These are phyloP conservation scores for Mormyrus hasselquistii DNA, from an alignment of 2,797 vertebrate species.

Conservation along the genomic window DNA sequence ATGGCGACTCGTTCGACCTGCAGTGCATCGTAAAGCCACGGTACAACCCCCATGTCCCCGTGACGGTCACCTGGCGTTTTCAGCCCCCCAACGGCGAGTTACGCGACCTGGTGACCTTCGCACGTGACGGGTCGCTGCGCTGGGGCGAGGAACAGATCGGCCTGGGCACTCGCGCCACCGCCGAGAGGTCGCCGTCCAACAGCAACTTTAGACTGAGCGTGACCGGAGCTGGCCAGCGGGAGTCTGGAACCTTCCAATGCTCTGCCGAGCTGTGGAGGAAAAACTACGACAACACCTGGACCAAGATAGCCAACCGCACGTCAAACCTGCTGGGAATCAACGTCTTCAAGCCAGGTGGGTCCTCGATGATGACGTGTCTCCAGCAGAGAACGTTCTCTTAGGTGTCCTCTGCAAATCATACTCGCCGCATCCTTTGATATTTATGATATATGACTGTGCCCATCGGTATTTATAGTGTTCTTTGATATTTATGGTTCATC, in stretches of 20 bases:
- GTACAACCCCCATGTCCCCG: constrained; percentile 78
- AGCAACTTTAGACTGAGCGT: constrained; percentile 89
- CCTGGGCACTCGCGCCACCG: constrained; percentile 81
- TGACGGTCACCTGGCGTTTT: constrained; percentile 91
- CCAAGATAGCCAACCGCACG: constrained; percentile 76
- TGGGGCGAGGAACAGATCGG: constrained; percentile 78
- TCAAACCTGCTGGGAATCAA: constrained; percentile 94
- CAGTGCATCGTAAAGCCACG: constrained; percentile 93
- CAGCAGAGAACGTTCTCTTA: neutral
- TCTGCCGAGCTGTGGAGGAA: constrained; percentile 81
- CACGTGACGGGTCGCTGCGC: constrained; percentile 81
- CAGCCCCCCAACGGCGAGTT: constrained; percentile 69
- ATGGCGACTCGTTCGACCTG: constrained; percentile 87
- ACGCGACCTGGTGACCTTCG: constrained; percentile 89
- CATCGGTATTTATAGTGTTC: neutral
- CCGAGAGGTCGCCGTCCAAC: constrained; percentile 84
- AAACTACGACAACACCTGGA: constrained; percentile 86
- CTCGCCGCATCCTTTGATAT: neutral
- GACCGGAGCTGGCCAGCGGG: constrained; percentile 80
- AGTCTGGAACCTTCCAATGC: constrained; percentile 93
- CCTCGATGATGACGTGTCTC: neutral
- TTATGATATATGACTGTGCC: neutral
- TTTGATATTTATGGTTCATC: neutral
- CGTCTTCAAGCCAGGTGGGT: constrained; percentile 83
- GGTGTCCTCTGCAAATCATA: neutral